Conservation (phyloP, 2,888 invertebrate genomes). For the Chouioia cunea region DNA sequence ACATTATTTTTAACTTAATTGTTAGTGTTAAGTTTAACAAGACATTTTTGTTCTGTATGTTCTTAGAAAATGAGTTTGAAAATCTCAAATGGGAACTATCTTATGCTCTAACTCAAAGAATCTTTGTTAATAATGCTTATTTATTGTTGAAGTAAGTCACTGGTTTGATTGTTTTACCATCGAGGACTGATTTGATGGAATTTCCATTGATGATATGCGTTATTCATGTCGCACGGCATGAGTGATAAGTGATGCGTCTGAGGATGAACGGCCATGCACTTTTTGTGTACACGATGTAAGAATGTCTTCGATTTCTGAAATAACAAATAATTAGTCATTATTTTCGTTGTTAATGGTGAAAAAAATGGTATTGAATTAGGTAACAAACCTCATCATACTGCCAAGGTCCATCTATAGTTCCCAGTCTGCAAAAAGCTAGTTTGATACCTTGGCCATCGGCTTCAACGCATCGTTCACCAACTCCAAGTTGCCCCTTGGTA, state of each 20-base stretch:
- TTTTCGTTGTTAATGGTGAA: background rate
- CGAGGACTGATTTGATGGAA: slow-evolving; percentile 82
- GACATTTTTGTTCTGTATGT: no score
- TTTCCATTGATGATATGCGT: slow-evolving; percentile 90
- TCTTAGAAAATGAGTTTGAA: no score
- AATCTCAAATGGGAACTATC: no score
- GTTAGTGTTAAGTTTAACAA: no score
- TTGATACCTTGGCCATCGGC: slow-evolving; percentile 88
- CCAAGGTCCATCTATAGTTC: slow-evolving; percentile 97
- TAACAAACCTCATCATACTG: slow-evolving; percentile 79
- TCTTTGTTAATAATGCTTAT: slow-evolving; percentile 2
- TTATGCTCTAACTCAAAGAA: background rate
- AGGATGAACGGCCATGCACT: slow-evolving; percentile 88
- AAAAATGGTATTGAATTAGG: background rate
- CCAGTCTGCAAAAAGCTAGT: slow-evolving; percentile 90
- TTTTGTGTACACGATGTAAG: slow-evolving; percentile 81
- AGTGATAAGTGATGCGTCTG: slow-evolving; percentile 82
- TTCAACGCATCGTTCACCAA: slow-evolving; percentile 96
- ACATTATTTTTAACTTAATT: background rate
- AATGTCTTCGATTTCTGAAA: slow-evolving; percentile 75
- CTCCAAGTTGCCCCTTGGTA: slow-evolving; percentile 92
- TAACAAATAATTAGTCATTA: background rate
- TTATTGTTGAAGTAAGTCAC: background rate
- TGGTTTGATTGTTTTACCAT: slow-evolving; percentile 68
- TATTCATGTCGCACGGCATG: slow-evolving; percentile 86